Percentiles rank a stretch among this genome's conserved stretches.
Conservation (phyloP, 1,140 invertebrate genomes). For the Drosophila aff. region DNA sequence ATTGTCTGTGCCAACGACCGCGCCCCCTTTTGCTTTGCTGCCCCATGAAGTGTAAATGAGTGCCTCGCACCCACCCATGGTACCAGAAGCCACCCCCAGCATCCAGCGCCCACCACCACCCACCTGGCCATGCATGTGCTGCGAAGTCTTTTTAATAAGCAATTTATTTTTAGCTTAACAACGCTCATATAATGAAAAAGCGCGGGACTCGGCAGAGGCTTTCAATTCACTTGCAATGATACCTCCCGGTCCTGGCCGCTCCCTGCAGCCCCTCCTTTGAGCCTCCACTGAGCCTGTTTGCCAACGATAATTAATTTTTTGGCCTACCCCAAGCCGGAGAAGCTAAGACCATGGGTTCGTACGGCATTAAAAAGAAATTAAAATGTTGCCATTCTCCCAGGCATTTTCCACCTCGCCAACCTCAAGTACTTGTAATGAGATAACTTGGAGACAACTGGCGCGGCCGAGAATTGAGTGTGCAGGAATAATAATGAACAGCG, state of each 20-base stretch:
- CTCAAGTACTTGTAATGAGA: constrained; percentile 41
- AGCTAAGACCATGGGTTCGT: constrained; percentile 67
- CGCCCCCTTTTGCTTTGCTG: constrained; percentile 55
- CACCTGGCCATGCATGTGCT: constrained; percentile 35
- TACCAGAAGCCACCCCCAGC: not conserved
- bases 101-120: constrained; percentile 4
- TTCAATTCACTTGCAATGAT: constrained; percentile 63
- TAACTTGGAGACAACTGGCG: constrained; percentile 41
- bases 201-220: constrained; percentile 56
- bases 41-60: constrained; percentile 78
- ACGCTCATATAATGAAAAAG: constrained; percentile 76
- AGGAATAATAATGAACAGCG: constrained; percentile 30
- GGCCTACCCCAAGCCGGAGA: constrained; percentile 41
- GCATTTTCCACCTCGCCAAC: constrained; percentile 42
- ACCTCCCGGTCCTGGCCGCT: constrained; percentile 3
- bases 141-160: constrained; percentile 77
- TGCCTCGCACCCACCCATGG: constrained; percentile 35
- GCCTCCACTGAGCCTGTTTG: constrained; percentile 50
- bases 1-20: constrained; percentile 62
- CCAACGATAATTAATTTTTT: constrained; percentile 78
- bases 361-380: constrained; percentile 79
- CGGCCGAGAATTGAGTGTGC: constrained; percentile 18
- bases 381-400: constrained; percentile 42
- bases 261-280: constrained; percentile 4
- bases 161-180: constrained; percentile 82